Conservation (phyloP, 2,113 vertebrate species). For the Columba janthina region DNA sequence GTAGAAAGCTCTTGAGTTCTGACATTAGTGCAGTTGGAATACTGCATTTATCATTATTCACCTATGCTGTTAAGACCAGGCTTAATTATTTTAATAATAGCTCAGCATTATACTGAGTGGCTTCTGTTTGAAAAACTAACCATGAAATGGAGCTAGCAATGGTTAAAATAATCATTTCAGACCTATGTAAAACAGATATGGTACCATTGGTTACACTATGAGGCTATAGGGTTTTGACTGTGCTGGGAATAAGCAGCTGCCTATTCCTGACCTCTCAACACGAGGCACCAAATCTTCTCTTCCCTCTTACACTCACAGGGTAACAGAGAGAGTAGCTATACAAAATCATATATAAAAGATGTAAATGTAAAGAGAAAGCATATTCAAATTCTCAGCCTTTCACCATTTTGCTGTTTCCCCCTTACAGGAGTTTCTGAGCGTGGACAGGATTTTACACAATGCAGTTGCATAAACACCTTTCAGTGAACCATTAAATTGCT, state of each 20-base stretch:
- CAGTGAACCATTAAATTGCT: conserved; percentile 65
- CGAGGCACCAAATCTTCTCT: background rate
- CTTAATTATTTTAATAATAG: background rate
- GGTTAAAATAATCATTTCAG: background rate
- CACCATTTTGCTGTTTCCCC: background rate
- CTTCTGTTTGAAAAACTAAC: background rate
- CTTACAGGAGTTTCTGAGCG: background rate
- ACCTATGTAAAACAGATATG: background rate
- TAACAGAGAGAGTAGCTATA: background rate
- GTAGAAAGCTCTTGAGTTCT: background rate
- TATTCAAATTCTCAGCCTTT: background rate
- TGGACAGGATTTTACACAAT: conserved; percentile 21
- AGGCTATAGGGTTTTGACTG: background rate
- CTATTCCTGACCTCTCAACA: background rate
- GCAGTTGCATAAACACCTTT: conserved; percentile 38
- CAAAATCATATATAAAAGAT: background rate
- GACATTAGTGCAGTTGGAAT: background rate
- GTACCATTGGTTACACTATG: background rate
- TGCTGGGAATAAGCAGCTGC: background rate
- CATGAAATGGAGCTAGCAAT: background rate
- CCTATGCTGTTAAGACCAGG: background rate
- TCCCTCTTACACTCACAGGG: background rate
- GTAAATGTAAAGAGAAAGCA: background rate
- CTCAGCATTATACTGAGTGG: background rate
- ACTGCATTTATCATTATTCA: background rate